Evolutionary conservation across 2,113 vertebrate genomes (phyloP).

Genomic region (Chamaetylas fuelleborni): DNA sequence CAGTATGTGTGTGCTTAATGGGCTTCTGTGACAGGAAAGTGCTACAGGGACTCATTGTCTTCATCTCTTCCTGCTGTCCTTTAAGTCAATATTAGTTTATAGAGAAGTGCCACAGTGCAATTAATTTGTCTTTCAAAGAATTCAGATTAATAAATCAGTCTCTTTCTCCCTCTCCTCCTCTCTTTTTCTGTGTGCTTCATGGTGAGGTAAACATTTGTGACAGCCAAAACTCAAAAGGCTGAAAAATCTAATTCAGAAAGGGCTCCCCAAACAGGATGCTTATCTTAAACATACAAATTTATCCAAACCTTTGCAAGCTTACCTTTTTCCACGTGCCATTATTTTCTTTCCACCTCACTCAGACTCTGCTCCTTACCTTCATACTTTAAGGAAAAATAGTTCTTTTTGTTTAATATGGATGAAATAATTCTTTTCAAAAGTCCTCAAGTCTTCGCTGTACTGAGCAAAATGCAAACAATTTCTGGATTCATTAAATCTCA

Average conservation of each 20-base stretch:
- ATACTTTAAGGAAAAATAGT: not conserved
- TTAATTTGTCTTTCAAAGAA: conserved; percentile 49
- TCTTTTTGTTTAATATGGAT: not conserved
- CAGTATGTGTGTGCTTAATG: conserved; percentile 54
- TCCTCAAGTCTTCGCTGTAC: not conserved
- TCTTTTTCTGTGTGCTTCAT: not conserved
- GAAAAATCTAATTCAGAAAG: conserved; percentile 25
- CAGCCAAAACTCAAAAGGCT: not conserved
- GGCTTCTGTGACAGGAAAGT: conserved; percentile 8
- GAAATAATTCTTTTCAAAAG: not conserved
- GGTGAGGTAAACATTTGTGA: conserved; percentile 14
- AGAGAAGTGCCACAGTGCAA: conserved; percentile 58
- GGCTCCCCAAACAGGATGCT: conserved; percentile 1
- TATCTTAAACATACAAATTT: conserved; percentile 56
- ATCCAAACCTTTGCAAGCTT: conserved; percentile 3
- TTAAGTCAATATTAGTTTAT: conserved; percentile 69
- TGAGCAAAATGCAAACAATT: not conserved
- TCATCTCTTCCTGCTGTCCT: conserved; percentile 52
- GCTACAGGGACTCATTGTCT: conserved; percentile 39
- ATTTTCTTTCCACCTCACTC: not conserved
- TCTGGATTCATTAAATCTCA: not conserved
- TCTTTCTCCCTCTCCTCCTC: not conserved
- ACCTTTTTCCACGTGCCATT: not conserved
- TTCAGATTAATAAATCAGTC: conserved; percentile 50
- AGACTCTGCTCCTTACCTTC: not conserved